Evolutionary conservation across 2,888 invertebrate species (phyloP).

Genomic region (Gnatocerus cornutus): DNA sequence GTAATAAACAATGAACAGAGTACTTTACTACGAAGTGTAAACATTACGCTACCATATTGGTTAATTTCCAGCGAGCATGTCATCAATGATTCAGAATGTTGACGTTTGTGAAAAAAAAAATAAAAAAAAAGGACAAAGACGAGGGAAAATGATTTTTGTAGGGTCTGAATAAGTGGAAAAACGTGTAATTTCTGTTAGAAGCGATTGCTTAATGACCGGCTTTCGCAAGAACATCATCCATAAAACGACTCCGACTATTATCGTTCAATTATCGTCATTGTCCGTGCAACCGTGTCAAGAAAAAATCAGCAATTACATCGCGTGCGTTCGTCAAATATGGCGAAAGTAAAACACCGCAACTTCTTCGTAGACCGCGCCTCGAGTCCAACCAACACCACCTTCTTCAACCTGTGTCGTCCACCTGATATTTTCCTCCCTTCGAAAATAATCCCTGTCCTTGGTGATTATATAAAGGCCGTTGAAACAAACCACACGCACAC

Average conservation of each 20-base stretch:
- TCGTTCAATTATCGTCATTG: slow-evolving; percentile 22
- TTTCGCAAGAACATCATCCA: slow-evolving; percentile 16
- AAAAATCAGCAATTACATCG: slow-evolving; percentile 13
- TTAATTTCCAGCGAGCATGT: slow-evolving; percentile 26
- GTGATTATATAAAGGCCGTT: slow-evolving; percentile 37
- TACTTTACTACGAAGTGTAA: slow-evolving; percentile 11
- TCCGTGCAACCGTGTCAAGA: slow-evolving; percentile 12
- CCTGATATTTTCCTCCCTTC: slow-evolving; percentile 15
- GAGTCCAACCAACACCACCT: slow-evolving; percentile 38
- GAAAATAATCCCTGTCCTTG: slow-evolving; percentile 50
- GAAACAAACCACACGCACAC: slow-evolving; percentile 55
- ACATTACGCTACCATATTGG: slow-evolving; percentile 19
- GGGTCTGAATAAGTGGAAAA: slow-evolving; percentile 28
- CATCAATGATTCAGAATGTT: slow-evolving; percentile 13
- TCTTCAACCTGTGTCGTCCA: not conserved
- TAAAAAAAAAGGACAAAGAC: not conserved
- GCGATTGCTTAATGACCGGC: slow-evolving; percentile 18
- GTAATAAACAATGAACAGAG: slow-evolving; percentile 3
- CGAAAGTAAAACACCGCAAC: not conserved
- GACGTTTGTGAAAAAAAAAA: not conserved
- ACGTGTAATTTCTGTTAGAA: slow-evolving; percentile 15
- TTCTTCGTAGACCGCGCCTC: slow-evolving; percentile 8
- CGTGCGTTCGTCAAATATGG: slow-evolving; percentile 4
- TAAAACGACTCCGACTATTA: slow-evolving; percentile 19
- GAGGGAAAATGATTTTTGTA: not conserved